Conservation (phyloP, 2,888 invertebrate species). For the Acronicta leporina region DNA sequence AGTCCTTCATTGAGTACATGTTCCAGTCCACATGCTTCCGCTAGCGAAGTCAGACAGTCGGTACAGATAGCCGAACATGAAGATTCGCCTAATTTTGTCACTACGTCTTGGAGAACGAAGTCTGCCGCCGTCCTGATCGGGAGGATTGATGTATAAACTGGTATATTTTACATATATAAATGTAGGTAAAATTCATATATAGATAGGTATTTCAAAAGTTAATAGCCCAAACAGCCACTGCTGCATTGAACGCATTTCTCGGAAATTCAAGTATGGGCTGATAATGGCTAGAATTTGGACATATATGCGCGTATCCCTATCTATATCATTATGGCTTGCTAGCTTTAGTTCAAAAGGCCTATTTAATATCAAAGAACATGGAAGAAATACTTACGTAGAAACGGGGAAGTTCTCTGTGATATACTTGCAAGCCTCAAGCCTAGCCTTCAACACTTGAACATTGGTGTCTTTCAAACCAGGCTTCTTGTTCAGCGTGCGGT, state of each 20-base stretch:
- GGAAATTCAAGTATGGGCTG: no score
- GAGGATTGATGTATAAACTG: neutral
- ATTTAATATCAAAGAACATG: neutral
- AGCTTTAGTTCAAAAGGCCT: no score
- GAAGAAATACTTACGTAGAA: slow-evolving; percentile 86
- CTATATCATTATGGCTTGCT: no score
- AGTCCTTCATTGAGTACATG: slow-evolving; percentile 92
- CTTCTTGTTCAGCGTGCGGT: slow-evolving; percentile 93
- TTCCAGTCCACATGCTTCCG: slow-evolving; percentile 94
- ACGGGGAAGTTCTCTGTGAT: slow-evolving; percentile 93
- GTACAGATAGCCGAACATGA: slow-evolving; percentile 93
- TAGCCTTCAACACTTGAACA: slow-evolving; percentile 95
- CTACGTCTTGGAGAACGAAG: slow-evolving; percentile 93
- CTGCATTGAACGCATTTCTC: no score
- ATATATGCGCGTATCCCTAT: no score
- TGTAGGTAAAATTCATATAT: no score
- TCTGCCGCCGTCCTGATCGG: slow-evolving; percentile 91
- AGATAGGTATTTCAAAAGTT: no score
- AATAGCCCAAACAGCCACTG: no score
- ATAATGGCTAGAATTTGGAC: no score
- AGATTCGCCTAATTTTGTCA: slow-evolving; percentile 95
- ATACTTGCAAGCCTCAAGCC: slow-evolving; percentile 93
- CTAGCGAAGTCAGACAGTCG: slow-evolving; percentile 92
- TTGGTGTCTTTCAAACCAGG: slow-evolving; percentile 97
- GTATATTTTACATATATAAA: no score